Conservation (phyloP, 2,888 invertebrate species). For the Teinopalpus imperialis region DNA sequence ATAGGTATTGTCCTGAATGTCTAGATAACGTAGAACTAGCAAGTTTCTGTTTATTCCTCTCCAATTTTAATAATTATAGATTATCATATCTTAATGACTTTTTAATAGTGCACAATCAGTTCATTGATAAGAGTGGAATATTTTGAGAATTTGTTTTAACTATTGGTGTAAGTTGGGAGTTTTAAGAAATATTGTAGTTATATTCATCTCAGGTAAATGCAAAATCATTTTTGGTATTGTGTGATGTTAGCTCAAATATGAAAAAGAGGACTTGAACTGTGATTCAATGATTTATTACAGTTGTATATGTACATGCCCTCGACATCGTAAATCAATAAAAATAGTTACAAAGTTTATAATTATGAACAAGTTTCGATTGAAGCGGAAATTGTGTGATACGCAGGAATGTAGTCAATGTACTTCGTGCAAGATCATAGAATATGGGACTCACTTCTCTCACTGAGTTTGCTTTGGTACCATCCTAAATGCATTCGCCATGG, state of each 20-base stretch:
- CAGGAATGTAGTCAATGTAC: conserved; percentile 57
- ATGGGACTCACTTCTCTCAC: conserved; percentile 50
- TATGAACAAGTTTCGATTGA: conserved; percentile 46
- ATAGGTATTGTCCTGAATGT: no score
- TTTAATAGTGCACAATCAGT: conserved; percentile 1
- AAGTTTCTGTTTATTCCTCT: no score
- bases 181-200: no score
- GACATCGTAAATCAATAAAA: conserved; percentile 55
- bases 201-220: no score
- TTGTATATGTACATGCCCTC: conserved; percentile 65
- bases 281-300: conserved; percentile 55
- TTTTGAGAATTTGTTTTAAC: no score
- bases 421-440: conserved; percentile 45
- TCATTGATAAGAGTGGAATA: not conserved
- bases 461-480: conserved; percentile 67
- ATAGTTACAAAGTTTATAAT: conserved; percentile 71
- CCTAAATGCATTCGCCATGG: conserved; percentile 55
- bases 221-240: conserved; percentile 30
- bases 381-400: conserved; percentile 48
- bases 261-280: conserved; percentile 47
- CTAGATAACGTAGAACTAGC: no score
- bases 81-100: not conserved
- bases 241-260: conserved; percentile 39
- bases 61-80: not conserved
- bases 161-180: no score